Base-by-base conservation (phyloP, 1,140 invertebrate species). In the Drosophila dunni region DNA sequence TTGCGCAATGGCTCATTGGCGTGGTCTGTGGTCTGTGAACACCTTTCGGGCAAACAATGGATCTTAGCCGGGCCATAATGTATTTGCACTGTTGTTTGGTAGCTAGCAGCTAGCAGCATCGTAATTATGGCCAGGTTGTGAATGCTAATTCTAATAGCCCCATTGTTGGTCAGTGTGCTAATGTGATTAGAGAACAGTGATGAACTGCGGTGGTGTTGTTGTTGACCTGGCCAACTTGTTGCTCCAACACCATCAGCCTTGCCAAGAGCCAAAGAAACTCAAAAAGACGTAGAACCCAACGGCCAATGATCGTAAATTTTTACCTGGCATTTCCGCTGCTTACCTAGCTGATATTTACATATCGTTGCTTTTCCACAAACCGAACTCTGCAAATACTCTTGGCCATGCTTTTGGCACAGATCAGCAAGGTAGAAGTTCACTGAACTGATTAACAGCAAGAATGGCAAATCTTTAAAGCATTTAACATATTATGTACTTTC, bases 1-100 rank as follows among this genome's bases (percentile, higher is more conserved):
- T 86, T 86, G 83, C 76, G 79, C 77, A 86, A 86, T 78, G 83
- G 48, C 83, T 85, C 83, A 86, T 86, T 83, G 83, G 76, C 72
- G 65, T 78, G 82, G 57, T 58, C 54, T 78, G 65, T 63, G 79
- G 60, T 46, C 79, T 77, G 74, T 78, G 76, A 77, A 73, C 65
- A 70, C 61, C 66, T 81, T 44, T 17, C 11, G 45, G 48, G 15
- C 40, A 42, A 60, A 75, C 66, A 75, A 75, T 75, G 48, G 62
- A 62, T 34, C 50, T 38, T 29, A 10, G 53, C 13, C 34, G 33
- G 73, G 63, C 46, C 38, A 44, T 75, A 73, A 85, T 73, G 71
- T 81, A 79, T 69, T 75, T 82, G 75, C 66, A 76, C 67, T 29
- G 24, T 29, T 29, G 24, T 29, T 29, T 29, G 24, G 24, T 4